These are phyloP conservation scores for Mus musculus DNA, from an alignment of 2,113 vertebrate species.

Conservation along the genomic window DNA sequence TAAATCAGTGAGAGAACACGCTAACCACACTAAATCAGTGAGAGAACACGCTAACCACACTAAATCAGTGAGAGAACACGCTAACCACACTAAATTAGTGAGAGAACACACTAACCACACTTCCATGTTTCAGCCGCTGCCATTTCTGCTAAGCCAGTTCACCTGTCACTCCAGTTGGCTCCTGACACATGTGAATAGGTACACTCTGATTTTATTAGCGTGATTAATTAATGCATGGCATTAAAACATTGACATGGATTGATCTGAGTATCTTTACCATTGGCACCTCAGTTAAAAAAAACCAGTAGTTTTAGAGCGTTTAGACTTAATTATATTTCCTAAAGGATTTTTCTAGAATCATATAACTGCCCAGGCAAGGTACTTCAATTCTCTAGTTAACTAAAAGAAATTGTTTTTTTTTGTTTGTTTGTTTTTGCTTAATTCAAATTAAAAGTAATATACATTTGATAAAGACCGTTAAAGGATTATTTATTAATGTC, in stretches of 20 bases:
- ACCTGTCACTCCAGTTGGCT: background rate
- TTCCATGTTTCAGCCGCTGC: background rate
- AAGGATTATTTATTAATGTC: constrained; percentile 77
- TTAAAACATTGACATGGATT: constrained; percentile 57
- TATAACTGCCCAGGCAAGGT: constrained; percentile 66
- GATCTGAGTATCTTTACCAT: constrained; percentile 55
- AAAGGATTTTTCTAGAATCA: constrained; percentile 74
- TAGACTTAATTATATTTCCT: constrained; percentile 76
- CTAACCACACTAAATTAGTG: no score
- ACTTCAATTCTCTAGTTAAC: constrained; percentile 74
- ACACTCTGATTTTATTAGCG: constrained; percentile 19
- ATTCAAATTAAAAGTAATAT: constrained; percentile 81
- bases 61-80: background rate
- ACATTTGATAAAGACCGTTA: constrained; percentile 76
- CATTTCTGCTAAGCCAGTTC: background rate
- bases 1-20: fast-evolving
- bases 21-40: background rate
- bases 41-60: background rate
- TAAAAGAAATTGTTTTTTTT: constrained; percentile 66
- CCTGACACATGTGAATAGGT: constrained; percentile 7
- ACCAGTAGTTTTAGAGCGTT: constrained; percentile 69
- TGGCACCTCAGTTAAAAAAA: constrained; percentile 68
- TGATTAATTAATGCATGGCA: constrained; percentile 43
- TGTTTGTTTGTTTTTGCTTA: constrained; percentile 79
- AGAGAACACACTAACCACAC: background rate